Conservation (phyloP, 2,797 vertebrate genomes). For the Sarcophilus harrisii region DNA sequence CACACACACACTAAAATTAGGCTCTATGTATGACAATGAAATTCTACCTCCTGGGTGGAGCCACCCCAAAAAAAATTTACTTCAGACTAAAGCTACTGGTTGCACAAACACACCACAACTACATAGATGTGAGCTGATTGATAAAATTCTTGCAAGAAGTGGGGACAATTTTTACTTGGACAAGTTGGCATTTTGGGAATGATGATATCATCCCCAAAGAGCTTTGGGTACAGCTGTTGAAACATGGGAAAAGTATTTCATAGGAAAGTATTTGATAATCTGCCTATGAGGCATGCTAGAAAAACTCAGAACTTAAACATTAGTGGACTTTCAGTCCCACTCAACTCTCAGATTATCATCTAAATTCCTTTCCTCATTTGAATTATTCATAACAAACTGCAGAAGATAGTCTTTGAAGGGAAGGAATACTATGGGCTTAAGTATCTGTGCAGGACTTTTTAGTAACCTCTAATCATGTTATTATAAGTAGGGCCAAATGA, state of each 20-base stretch:
- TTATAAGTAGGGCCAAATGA: background rate
- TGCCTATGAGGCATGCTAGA: background rate
- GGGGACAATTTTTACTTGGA: background rate
- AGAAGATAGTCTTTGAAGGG: background rate
- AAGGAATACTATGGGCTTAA: background rate
- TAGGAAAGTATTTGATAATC: background rate
- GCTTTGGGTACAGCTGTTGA: background rate
- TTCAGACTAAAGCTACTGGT: too few species aligned
- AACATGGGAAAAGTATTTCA: background rate
- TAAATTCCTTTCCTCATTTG: background rate
- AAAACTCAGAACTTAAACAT: background rate
- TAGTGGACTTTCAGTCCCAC: background rate
- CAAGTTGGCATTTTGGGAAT: background rate
- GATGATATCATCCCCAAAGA: background rate
- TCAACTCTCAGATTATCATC: background rate
- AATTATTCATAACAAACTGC: background rate
- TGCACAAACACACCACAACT: too few species aligned
- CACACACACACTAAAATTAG: too few species aligned
- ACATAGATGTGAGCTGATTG: background rate
- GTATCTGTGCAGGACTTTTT: background rate
- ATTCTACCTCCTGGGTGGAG: too few species aligned
- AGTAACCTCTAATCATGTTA: background rate
- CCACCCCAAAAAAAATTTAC: too few species aligned
- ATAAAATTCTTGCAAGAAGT: background rate
- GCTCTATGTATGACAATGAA: too few species aligned